Conservation (phyloP, 64 coral and sea anemone species). For the Platygyra sinensis region DNA sequence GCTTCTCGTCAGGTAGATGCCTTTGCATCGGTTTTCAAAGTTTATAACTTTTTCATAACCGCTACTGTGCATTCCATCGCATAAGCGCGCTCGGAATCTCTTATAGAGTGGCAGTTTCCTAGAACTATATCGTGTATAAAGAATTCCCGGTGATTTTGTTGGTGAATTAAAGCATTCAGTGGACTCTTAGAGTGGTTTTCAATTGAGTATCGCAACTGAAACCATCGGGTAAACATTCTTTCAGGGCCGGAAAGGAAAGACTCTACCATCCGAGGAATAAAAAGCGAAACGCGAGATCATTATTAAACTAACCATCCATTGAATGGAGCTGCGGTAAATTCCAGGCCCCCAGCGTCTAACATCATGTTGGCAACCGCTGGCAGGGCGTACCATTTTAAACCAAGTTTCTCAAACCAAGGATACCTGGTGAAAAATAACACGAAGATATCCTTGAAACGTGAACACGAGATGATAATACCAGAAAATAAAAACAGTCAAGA, state of each 20-base stretch:
- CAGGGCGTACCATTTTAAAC: conserved; percentile 62
- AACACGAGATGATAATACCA: background rate
- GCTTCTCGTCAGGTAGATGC: no score
- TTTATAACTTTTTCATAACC: no score
- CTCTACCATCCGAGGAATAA: background rate
- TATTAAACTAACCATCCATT: conserved; percentile 73
- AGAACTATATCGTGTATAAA: no score
- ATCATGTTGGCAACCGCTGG: conserved; percentile 67
- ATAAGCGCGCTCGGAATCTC: no score
- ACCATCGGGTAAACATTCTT: background rate
- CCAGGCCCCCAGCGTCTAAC: conserved; percentile 72
- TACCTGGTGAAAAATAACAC: conserved; percentile 35
- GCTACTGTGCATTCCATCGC: no score
- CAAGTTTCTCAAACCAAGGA: conserved; percentile 68
- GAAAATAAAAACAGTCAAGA: background rate
- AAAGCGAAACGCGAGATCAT: background rate
- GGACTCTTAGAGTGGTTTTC: no score
- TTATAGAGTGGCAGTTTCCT: no score
- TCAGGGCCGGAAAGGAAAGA: background rate
- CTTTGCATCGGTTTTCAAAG: no score
- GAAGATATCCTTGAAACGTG: background rate
- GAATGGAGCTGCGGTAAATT: conserved; percentile 77
- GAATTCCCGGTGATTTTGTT: no score
- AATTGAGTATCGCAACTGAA: no score
- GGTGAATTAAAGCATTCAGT: no score